Evolutionary conservation across 2,888 invertebrate genomes (phyloP).

Genomic region (Volucella inflata): DNA sequence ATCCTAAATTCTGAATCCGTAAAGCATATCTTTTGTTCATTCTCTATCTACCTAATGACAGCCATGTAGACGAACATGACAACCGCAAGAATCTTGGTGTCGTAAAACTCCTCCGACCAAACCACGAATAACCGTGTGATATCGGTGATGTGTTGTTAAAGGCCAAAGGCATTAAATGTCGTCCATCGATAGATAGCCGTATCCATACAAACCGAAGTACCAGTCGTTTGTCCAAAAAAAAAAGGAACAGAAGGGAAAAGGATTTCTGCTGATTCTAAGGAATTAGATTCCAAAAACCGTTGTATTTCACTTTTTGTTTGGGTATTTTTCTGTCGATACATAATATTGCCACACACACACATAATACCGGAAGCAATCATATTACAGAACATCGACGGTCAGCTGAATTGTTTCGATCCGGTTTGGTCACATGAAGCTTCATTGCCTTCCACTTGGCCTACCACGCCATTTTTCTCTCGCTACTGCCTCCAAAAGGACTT

Average conservation of each 20-base stretch:
- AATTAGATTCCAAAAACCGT: slow-evolving; percentile 18
- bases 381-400: slow-evolving; percentile 63
- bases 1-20: too few relatives aligned
- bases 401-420: slow-evolving; percentile 54
- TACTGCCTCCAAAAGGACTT: slow-evolving; percentile 37
- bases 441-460: slow-evolving; percentile 39
- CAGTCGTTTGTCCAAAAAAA: background rate
- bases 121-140: slow-evolving; percentile 46
- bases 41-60: too few relatives aligned
- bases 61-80: background rate
- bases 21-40: too few relatives aligned
- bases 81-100: slow-evolving; percentile 16
- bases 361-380: slow-evolving; percentile 66
- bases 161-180: slow-evolving; percentile 16
- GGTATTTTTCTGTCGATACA: slow-evolving; percentile 10
- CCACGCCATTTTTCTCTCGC: background rate
- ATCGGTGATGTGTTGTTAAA: slow-evolving; percentile 47
- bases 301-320: slow-evolving; percentile 23
- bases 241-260: slow-evolving; percentile 11
- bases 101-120: slow-evolving; percentile 42
- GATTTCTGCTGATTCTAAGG: slow-evolving; percentile 58
- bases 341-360: slow-evolving; percentile 27
- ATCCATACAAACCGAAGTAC: too few relatives aligned
- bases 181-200: background rate
- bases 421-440: slow-evolving; percentile 34